phyloP scores from a whole-genome alignment of 1,140 invertebrate species.

The Rhagoletis zephyria region DNA sequence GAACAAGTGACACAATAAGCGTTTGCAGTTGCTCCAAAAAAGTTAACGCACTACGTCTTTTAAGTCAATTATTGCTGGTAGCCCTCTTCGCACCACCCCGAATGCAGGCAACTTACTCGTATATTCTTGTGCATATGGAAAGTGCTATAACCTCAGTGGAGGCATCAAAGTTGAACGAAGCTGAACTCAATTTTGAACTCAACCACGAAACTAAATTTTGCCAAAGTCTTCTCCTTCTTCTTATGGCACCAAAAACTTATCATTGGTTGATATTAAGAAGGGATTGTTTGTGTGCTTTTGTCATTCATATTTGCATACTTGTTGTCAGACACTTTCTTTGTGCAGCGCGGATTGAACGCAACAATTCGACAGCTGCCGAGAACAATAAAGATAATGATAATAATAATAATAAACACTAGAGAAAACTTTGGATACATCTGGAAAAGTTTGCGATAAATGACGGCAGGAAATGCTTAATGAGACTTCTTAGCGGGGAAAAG shows the following conservation, averaged over 20 bases:
- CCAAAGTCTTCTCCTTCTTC: neutral
- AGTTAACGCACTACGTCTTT: neutral
- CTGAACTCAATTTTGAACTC: constrained; percentile 40
- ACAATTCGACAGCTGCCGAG: constrained; percentile 32
- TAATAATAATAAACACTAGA: constrained; percentile 31
- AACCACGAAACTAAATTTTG: constrained; percentile 33
- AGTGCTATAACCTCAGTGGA: neutral
- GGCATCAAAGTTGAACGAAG: constrained; percentile 9
- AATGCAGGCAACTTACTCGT: neutral
- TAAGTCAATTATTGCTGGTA: neutral
- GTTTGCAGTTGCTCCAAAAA: neutral
- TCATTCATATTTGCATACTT: neutral
- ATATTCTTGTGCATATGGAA: too few relatives aligned
- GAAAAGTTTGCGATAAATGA: constrained; percentile 12
- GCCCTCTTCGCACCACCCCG: neutral
- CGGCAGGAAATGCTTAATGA: neutral
- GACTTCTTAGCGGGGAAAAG: too few relatives aligned
- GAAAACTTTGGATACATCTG: neutral
- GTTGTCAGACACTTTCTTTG: neutral
- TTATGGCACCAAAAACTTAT: neutral
- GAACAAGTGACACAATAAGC: constrained; percentile 5
- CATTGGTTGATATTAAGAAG: neutral
- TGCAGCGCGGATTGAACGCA: neutral
- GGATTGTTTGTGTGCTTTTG: neutral
- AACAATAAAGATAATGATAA: constrained; percentile 36